These are phyloP conservation scores for Enhydra lutris DNA, from an alignment of 2,113 vertebrate genomes.

Conservation along the genomic window DNA sequence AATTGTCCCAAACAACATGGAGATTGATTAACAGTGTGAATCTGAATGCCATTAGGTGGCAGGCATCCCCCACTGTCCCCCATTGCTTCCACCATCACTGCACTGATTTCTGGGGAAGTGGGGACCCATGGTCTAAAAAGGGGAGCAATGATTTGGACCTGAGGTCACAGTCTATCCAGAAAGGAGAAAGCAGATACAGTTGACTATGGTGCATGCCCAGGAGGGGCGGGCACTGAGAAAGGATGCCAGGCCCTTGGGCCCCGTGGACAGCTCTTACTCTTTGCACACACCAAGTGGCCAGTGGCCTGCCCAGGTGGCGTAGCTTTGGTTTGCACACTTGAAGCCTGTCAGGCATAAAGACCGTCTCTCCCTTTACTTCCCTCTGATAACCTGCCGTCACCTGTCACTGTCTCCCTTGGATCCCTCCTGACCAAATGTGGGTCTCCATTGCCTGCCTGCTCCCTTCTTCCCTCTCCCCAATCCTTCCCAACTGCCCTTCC, in stretches of 20 bases:
- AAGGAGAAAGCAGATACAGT: background rate
- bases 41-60: background rate
- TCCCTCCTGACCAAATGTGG: background rate
- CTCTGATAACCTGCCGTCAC: background rate
- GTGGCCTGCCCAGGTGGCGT: background rate
- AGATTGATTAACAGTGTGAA: background rate
- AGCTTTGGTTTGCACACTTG: background rate
- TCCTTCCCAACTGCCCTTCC: background rate
- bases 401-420: background rate
- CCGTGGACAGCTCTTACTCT: too few species aligned
- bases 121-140: background rate
- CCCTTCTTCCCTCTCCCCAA: background rate
- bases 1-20: background rate
- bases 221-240: accelerated
- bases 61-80: background rate
- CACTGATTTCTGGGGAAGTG: background rate
- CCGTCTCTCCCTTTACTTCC: background rate
- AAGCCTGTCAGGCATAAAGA: background rate
- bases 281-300: background rate
- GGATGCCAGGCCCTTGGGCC: background rate
- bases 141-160: background rate
- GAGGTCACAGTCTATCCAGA: background rate
- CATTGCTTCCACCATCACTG: background rate
- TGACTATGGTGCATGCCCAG: accelerated
- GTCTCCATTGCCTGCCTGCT: background rate